Percentiles rank a stretch among this genome's conserved stretches.
Evolutionary conservation across 92 coral and sea anemone species (phyloP).

Genomic region (Zoanthus gigantus): DNA sequence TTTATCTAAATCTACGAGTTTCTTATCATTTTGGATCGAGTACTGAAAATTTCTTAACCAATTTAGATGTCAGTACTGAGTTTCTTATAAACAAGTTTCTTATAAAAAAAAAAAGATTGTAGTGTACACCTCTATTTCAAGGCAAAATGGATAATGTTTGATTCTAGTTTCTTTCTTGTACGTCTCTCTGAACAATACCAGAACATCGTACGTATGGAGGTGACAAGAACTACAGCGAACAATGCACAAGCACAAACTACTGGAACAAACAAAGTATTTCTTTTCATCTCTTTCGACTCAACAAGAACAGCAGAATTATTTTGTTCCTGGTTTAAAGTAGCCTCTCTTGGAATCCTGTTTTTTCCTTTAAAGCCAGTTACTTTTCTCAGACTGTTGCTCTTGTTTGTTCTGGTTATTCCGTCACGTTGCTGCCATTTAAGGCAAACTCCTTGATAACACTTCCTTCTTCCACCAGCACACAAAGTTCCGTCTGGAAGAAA

Average conservation of each 20-base stretch:
- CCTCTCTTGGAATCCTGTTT: neutral
- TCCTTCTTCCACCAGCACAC: constrained; percentile 1
- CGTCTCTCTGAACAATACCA: constrained; percentile 21
- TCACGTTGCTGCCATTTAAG: neutral
- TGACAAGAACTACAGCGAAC: neutral
- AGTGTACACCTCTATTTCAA: neutral
- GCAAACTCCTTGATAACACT: constrained; percentile 50
- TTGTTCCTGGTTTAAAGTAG: neutral
- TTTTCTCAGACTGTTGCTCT: neutral
- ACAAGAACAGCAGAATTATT: neutral
- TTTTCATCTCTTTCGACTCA: neutral
- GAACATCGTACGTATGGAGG: neutral
- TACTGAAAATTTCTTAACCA: no score
- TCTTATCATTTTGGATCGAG: no score
- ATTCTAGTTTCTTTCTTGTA: constrained; percentile 7
- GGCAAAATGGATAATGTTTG: neutral
- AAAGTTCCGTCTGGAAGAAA: constrained; percentile 33
- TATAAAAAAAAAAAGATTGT: no score
- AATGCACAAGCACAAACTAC: neutral
- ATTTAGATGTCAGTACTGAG: no score
- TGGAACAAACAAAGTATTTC: constrained; percentile 9
- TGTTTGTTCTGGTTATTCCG: neutral
- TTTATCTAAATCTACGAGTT: no score
- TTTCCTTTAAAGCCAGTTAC: neutral
- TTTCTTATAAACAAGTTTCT: no score